phyloP scores from a whole-genome alignment of 2,888 invertebrate genomes.

The Quadriops clusia region DNA sequence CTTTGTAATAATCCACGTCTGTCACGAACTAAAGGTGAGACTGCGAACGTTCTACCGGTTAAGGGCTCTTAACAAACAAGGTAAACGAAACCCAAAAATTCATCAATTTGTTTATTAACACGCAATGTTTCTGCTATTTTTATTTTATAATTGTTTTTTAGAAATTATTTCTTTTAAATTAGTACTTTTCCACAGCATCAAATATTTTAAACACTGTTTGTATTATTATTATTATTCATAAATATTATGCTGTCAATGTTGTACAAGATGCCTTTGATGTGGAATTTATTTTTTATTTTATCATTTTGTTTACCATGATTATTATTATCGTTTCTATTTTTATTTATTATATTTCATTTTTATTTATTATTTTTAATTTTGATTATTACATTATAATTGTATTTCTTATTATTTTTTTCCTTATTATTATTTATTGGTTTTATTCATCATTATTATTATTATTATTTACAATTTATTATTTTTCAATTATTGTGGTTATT shows the following conservation, averaged over 20 bases:
- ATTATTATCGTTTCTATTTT: conserved; percentile 8
- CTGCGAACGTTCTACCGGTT: too few relatives aligned
- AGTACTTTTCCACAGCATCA: too few relatives aligned
- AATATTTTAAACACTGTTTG: too few relatives aligned
- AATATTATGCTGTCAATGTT: conserved; percentile 5
- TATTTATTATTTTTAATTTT: conserved; percentile 5
- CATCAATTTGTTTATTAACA: conserved; percentile 7
- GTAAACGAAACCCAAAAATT: too few relatives aligned
- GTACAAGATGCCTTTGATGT: conserved; percentile 4
- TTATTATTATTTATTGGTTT: conserved; percentile 12
- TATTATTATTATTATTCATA: too few relatives aligned
- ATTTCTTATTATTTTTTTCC: conserved; percentile 17
- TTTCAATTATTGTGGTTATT: conserved; percentile 20
- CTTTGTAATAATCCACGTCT: too few relatives aligned
- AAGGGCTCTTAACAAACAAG: too few relatives aligned
- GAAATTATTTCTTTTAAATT: too few relatives aligned
- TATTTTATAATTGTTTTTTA: too few relatives aligned
- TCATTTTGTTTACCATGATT: conserved; percentile 11
- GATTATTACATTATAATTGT: conserved; percentile 13
- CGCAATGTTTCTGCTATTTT: conserved; percentile 6
- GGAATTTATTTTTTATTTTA: neutral
- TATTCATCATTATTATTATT: conserved; percentile 10
- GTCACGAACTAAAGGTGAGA: too few relatives aligned
- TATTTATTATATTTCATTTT: conserved; percentile 11
- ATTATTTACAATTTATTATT: conserved; percentile 17